Base-by-base conservation (phyloP, 2,888 invertebrate genomes). In the Mylabris sibirica region DNA sequence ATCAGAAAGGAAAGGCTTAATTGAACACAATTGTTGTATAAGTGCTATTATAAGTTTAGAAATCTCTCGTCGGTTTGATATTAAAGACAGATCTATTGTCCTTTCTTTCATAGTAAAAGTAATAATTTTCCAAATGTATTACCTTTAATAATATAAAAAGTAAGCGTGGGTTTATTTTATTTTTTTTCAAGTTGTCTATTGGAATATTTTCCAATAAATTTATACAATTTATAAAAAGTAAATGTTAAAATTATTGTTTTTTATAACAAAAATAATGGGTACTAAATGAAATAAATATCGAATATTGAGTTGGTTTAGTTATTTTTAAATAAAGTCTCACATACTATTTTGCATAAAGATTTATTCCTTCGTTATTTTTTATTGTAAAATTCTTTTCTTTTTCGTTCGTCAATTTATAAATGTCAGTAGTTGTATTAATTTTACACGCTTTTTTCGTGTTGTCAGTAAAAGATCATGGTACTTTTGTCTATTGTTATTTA, bases 321-420 rank as follows among this genome's bases (percentile, higher is more conserved):
- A 44, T 44, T 44, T 44, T 44, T 44, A 44, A 44, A 44, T 44
- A 44, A 44, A 44, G 44, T n/a, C 6, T 44, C 44, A 44, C 44
- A n/a, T 44, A 4, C n/a, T 44, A 17, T 44, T 44, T 44, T 44
- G 17, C 17, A 17, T 44, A 2, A 44, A 17, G 2, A 44, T 17
- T 17, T 12, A 17, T 17, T 6, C 12, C n/a, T 44, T 44, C 5
- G 44, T 44, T 38, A 38, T 38, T 38, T n/a, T 38, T 38, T 38
- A 38, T 30, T 38, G 8, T 44, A 41, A 41, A 2, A 14, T 5
- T n/a, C 35, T 41, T 12, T 41, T 30, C 30, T 41, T 41, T n/a
- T n/a, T 5, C 5, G n/a, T n/a, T 17, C 17, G 44, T 44, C 11
- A n/a, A 44, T 44, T 41, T 41, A 41, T 41, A 14, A 41, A 11